phyloP scores from a whole-genome alignment of 1,140 invertebrate species.

The Araneus ventricosus region DNA sequence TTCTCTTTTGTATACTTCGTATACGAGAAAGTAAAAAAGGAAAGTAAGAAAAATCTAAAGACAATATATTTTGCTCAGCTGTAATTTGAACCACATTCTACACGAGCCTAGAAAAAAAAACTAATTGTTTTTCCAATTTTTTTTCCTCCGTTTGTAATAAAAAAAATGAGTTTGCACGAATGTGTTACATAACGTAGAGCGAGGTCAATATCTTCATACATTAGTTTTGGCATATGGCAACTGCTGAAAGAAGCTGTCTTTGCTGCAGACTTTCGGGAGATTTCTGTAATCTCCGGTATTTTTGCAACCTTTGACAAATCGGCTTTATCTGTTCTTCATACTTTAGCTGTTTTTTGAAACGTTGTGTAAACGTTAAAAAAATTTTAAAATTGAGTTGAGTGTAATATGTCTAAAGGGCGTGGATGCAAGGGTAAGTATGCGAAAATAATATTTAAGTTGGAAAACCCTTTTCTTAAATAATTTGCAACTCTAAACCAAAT shows the following conservation, averaged over 20 bases:
- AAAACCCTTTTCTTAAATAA: background rate
- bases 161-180: too few species aligned
- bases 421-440: slow-evolving; percentile 69
- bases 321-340: slow-evolving; percentile 23
- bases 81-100: too few species aligned
- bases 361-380: slow-evolving; percentile 51
- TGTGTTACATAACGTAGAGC: too few species aligned
- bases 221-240: slow-evolving; percentile 52
- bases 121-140: too few species aligned
- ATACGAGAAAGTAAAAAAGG: too few species aligned
- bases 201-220: slow-evolving; percentile 39
- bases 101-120: too few species aligned
- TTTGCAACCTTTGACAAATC: background rate
- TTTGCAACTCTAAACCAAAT: too few species aligned
- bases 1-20: too few species aligned
- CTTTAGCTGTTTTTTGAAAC: slow-evolving; percentile 33
- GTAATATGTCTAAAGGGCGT: slow-evolving; percentile 49
- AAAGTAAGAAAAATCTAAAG: too few species aligned
- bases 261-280: slow-evolving; percentile 61
- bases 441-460: background rate
- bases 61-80: too few species aligned
- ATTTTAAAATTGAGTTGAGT: background rate
- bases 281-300: slow-evolving; percentile 72
- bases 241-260: background rate
- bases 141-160: too few species aligned